Percentiles rank a stretch among this genome's conserved stretches.
These are phyloP conservation scores for Idaea biselata DNA, from an alignment of 2,888 invertebrate species.

Conservation along the genomic window DNA sequence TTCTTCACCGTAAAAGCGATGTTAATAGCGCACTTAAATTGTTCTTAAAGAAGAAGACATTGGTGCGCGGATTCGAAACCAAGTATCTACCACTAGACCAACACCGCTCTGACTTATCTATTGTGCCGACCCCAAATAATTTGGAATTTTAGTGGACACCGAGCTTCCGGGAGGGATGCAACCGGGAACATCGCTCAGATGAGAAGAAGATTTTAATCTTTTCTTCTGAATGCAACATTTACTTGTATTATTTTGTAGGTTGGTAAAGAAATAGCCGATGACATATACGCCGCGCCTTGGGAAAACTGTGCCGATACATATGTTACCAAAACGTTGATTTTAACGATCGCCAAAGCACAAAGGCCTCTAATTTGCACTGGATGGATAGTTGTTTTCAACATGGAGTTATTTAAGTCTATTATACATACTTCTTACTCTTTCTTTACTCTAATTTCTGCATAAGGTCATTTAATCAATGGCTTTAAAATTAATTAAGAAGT, in stretches of 20 bases:
- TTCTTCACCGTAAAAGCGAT: too few species aligned
- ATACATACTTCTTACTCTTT: conserved; percentile 63
- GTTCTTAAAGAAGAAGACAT: too few species aligned
- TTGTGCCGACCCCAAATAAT: too few species aligned
- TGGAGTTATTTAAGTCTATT: conserved; percentile 62
- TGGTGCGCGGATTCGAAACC: too few species aligned
- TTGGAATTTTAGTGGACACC: too few species aligned
- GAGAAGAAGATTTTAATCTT: too few species aligned
- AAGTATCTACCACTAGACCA: too few species aligned
- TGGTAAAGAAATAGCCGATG: conserved; percentile 44
- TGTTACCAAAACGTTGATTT: conserved; percentile 44
- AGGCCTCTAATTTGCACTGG: conserved; percentile 50
- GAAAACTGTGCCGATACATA: conserved; percentile 44
- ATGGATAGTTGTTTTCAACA: conserved; percentile 52
- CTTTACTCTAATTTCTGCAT: conserved; percentile 54
- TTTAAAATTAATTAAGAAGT: too few species aligned
- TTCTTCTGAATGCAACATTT: neutral
- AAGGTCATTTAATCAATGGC: conserved; percentile 20
- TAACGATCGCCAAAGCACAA: conserved; percentile 57
- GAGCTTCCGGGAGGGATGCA: too few species aligned
- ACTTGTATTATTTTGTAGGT: conserved; percentile 38
- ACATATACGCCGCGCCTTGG: conserved; percentile 52
- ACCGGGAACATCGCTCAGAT: too few species aligned
- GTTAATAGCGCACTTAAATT: too few species aligned
- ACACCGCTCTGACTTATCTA: too few species aligned